Evolutionary conservation across 1,140 invertebrate species (phyloP).

Genomic region (Trichonephila clavipes): DNA sequence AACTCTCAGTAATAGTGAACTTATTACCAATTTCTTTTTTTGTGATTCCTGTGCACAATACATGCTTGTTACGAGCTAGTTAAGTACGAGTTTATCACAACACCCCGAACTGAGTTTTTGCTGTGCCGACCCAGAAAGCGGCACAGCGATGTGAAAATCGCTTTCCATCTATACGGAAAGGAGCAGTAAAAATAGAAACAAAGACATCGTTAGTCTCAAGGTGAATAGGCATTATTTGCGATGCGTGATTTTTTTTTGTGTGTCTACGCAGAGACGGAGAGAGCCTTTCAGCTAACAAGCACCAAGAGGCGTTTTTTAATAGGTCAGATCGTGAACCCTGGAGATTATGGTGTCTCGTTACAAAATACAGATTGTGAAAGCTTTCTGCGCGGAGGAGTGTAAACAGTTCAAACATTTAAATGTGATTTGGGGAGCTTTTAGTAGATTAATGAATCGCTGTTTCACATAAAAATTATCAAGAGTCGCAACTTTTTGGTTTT

Average conservation of each 20-base stretch:
- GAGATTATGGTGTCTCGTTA: no score
- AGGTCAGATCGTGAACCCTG: no score
- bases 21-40: no score
- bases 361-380: background rate
- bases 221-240: conserved; percentile 13
- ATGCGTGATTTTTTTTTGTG: background rate
- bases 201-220: conserved; percentile 31
- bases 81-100: background rate
- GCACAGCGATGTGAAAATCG: background rate
- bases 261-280: background rate
- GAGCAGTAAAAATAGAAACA: conserved; percentile 11
- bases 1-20: no score
- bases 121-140: background rate
- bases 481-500: no score
- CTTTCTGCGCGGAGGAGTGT: background rate
- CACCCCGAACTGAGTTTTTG: background rate
- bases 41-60: background rate
- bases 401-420: background rate
- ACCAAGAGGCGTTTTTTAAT: no score
- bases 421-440: no score
- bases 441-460: no score
- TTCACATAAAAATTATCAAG: no score
- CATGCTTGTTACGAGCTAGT: background rate
- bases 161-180: background rate
- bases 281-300: background rate